Evolutionary conservation across 2,888 invertebrate species (phyloP).

Genomic region (Seira ritae): DNA sequence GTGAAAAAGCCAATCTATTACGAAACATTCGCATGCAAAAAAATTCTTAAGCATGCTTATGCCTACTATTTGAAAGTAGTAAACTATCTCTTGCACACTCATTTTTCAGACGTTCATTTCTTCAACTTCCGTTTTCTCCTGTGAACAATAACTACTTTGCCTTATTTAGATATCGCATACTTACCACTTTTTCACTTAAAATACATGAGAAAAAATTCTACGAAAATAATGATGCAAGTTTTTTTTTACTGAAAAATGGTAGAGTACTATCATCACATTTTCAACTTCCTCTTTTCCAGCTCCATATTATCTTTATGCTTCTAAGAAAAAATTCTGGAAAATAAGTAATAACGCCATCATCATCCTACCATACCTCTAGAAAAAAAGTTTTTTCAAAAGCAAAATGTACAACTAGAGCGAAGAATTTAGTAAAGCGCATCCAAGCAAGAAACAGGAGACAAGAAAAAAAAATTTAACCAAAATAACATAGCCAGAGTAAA

Average conservation of each 20-base stretch:
- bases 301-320: neutral
- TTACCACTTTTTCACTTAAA: constrained; percentile 44
- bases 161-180: constrained; percentile 23
- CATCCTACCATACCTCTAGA: no score
- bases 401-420: constrained; percentile 5
- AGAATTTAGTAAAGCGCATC: constrained; percentile 35
- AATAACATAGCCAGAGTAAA: neutral
- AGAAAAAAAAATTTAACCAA: constrained; percentile 20
- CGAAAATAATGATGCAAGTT: neutral
- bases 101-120: constrained; percentile 22
- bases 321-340: neutral
- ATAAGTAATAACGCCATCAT: neutral
- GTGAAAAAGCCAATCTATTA: neutral
- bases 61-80: neutral
- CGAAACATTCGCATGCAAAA: neutral
- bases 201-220: neutral
- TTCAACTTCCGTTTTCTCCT: constrained; percentile 49
- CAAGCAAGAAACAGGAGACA: constrained; percentile 34
- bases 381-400: neutral
- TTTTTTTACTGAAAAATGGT: neutral
- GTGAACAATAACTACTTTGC: constrained; percentile 51
- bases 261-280: neutral
- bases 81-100: neutral
- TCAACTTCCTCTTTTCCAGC: neutral
- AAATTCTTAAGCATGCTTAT: neutral